Evolutionary conservation across 2,797 vertebrate genomes (phyloP), one percentile per base, ranked within the genome.

Genomic region (Kryptopterus vitreolus): DNA sequence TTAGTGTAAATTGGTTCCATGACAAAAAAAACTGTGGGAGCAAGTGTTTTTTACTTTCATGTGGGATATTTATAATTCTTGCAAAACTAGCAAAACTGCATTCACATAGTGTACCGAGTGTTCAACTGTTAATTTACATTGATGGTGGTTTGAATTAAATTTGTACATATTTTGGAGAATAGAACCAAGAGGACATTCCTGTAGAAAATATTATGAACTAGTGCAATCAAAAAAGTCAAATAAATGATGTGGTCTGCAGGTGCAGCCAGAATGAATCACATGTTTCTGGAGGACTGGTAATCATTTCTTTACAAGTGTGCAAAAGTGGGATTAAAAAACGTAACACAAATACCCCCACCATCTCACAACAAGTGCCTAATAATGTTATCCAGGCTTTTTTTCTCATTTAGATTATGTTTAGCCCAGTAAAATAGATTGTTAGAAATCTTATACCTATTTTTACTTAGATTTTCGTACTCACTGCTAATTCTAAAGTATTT

Each of bases 301-400:
- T 13, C 58, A 38, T 29, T 74, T 59, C 35, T 59, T 74, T 11
- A 43, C 11, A 26, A 57, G 29, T 26, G 4, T 16, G 20, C 1
- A 0, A n/a, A 1, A 58, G 33, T n/a, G 15, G 22, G 61, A 38
- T 46, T 4, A 7, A 68, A 15, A 24, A 68, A 69, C 5, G 1
- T 8, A 31, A 8, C 15, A 18, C 1, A 46, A 24, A 48, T 74
- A 33, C 8, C n/a, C 15, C 13, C 43, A 58, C 15, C n/a, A 59
- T 5, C 12, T 58, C 13, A 58, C 53, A 43, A 20, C 55, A 74
- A 74, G 72, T 74, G 72, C 72, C 72, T 74, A 74, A 58, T 59
- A 43, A 46, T 20, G 8, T 74, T 58, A 43, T 74, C 15, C 33
- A 58, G 33, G 22, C n/a, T 18, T 59, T n/a, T 43, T 72, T 10